Conservation (phyloP, 2,113 vertebrate genomes). For the Nyctereutes procyonoides region DNA sequence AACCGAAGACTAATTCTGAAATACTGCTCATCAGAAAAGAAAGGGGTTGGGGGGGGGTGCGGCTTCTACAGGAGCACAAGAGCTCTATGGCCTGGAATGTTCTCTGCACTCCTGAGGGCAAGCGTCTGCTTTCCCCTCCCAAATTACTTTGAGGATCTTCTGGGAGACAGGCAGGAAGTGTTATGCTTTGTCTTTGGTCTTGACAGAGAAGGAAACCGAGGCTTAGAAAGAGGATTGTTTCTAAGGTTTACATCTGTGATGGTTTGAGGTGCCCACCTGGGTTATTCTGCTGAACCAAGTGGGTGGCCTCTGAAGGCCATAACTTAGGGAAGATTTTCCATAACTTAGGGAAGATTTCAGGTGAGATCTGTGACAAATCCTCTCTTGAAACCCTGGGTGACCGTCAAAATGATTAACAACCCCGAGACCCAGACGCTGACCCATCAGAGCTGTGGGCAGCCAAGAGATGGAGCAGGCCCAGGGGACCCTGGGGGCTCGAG, state of each 20-base stretch:
- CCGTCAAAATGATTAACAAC: neutral
- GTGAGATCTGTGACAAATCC: neutral
- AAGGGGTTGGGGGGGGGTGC: neutral
- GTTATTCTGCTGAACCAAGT: neutral
- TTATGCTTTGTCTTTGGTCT: neutral
- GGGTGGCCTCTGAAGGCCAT: fast-evolving
- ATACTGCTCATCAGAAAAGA: neutral
- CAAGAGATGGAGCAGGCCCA: neutral
- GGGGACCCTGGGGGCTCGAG: neutral
- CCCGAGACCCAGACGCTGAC: fast-evolving
- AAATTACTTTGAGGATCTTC: neutral
- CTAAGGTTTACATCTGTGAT: neutral
- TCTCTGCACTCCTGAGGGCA: fast-evolving
- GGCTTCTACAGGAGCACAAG: neutral
- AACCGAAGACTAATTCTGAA: slow-evolving; percentile 59
- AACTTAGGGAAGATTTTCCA: slow-evolving; percentile 5
- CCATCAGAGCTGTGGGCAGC: neutral
- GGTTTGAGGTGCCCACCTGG: neutral
- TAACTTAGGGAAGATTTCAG: neutral
- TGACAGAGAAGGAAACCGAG: neutral
- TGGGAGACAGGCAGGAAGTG: neutral
- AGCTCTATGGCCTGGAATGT: neutral
- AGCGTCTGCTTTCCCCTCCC: neutral
- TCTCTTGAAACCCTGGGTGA: neutral
- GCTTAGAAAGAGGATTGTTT: neutral